Base-by-base conservation (phyloP, 2,113 vertebrate genomes). In the Indri indri region DNA sequence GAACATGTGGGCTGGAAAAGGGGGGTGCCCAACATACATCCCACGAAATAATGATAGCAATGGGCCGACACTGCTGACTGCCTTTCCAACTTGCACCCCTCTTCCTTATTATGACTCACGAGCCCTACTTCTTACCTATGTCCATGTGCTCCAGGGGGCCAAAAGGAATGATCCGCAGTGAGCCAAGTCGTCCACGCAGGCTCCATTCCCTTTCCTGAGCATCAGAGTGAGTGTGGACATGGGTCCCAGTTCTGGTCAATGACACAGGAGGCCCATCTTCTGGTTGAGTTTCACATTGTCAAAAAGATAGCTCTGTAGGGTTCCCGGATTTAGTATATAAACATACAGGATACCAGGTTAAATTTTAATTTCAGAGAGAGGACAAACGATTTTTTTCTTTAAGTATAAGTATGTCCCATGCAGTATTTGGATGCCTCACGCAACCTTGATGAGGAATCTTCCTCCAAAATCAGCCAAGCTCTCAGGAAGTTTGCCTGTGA, bases 31-130 rank as follows among this genome's bases (percentile, higher is more conserved):
- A 23, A 9, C 5, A 0, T 3, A 37, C n/a, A 27, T 13, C 57
- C 27, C 25, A 1, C 7, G 20, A 12, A 6, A 1, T 27, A 3
- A 30, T 30, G 50, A 9, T 2, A 6, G 9, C 12, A 4, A 3
- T 17, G 54, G 18, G 61, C 40, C 1, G 22, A 37, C 8, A 1
- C 0, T 34, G 13, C 5, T 4, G 37, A 17, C 1, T 68, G 23
- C n/a, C 45, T 73, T 47, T 86, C 74, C 2, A 10, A 6, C 68
- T 37, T n/a, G 20, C n/a, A 17, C 11, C 11, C 3, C 34, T 16
- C 16, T 14, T 22, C 23, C 42, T 50, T 50, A 50, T 66, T 8
- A 1, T 6, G 52, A 12, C 50, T 89, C 42, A 17, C 1, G 2
- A 76, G 1, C 2, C 27, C 42, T 12, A 5, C 32, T 16, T 23